Percentiles rank a stretch among this genome's conserved stretches.
These are phyloP conservation scores for Alentia gelatinosa DNA, from an alignment of 2,888 invertebrate genomes.

Conservation along the genomic window DNA sequence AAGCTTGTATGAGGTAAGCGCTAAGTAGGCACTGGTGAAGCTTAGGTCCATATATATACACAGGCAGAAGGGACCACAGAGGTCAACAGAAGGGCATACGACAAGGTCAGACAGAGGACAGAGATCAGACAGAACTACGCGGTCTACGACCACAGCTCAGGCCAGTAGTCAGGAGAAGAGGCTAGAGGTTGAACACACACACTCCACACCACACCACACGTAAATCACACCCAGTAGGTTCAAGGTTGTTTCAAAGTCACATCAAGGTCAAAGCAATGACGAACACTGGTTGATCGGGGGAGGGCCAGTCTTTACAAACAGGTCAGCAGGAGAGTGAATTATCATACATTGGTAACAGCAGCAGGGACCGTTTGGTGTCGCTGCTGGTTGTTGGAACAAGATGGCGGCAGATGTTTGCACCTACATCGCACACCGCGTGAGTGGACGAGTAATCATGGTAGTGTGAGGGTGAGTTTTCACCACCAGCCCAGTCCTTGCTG, in stretches of 20 bases:
- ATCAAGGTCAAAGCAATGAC: neutral
- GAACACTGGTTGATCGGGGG: neutral
- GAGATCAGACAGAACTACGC: neutral
- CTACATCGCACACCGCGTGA: too few relatives aligned
- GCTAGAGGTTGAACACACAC: neutral
- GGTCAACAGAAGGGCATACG: too few relatives aligned
- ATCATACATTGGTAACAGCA: neutral
- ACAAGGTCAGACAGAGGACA: neutral
- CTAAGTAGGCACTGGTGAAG: too few relatives aligned
- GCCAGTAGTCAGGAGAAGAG: neutral
- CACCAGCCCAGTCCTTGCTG: neutral
- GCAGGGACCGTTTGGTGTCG: too few relatives aligned
- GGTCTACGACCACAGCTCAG: neutral
- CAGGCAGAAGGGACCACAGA: too few relatives aligned
- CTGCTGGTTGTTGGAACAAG: too few relatives aligned
- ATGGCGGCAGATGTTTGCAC: too few relatives aligned
- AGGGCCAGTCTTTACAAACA: neutral
- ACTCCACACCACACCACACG: neutral
- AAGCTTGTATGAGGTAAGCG: too few relatives aligned
- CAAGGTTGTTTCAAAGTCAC: neutral
- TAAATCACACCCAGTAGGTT: neutral
- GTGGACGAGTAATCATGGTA: neutral
- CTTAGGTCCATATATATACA: too few relatives aligned
- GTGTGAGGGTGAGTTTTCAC: constrained; percentile 29
- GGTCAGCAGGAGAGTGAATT: neutral